phyloP scores from a whole-genome alignment of 2,113 vertebrate genomes.

The Periophthalmodon schlosseri region DNA sequence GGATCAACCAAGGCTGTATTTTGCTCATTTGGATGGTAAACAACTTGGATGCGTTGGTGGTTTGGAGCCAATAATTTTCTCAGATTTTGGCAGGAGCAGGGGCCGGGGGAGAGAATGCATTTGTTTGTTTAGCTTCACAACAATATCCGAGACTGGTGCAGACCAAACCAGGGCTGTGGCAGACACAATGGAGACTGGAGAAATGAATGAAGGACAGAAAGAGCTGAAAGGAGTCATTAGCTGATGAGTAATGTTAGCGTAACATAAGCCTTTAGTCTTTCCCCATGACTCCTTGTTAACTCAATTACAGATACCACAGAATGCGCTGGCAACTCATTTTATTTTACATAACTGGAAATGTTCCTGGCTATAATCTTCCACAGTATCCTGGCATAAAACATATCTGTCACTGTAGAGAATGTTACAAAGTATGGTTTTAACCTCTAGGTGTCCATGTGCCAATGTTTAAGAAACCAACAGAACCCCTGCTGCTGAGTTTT shows the following conservation, averaged over 20 bases:
- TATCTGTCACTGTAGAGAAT: too few species aligned
- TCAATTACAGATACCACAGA: not conserved
- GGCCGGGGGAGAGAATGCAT: slow-evolving; percentile 55
- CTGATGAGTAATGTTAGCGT: not conserved
- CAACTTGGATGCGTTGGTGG: slow-evolving; percentile 49
- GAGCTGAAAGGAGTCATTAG: not conserved
- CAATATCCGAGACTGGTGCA: slow-evolving; percentile 51
- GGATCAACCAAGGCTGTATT: slow-evolving; percentile 35
- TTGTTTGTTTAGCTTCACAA: slow-evolving; percentile 66
- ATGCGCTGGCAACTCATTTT: not conserved
- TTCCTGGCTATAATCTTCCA: too few species aligned
- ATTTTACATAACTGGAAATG: not conserved
- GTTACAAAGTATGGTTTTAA: too few species aligned
- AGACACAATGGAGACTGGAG: slow-evolving; percentile 10
- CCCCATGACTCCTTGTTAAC: not conserved
- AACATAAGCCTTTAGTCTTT: not conserved
- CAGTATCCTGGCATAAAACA: too few species aligned
- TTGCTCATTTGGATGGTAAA: slow-evolving; percentile 48
- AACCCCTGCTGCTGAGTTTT: too few species aligned
- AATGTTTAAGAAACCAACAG: too few species aligned
- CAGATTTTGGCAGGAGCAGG: slow-evolving; percentile 67
- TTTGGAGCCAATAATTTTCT: slow-evolving; percentile 68
- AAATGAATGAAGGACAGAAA: not conserved
- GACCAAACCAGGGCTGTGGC: slow-evolving; percentile 7
- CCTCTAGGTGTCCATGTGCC: too few species aligned